Conservation (phyloP, 2,888 invertebrate genomes). For the Xiphydria camelus region DNA sequence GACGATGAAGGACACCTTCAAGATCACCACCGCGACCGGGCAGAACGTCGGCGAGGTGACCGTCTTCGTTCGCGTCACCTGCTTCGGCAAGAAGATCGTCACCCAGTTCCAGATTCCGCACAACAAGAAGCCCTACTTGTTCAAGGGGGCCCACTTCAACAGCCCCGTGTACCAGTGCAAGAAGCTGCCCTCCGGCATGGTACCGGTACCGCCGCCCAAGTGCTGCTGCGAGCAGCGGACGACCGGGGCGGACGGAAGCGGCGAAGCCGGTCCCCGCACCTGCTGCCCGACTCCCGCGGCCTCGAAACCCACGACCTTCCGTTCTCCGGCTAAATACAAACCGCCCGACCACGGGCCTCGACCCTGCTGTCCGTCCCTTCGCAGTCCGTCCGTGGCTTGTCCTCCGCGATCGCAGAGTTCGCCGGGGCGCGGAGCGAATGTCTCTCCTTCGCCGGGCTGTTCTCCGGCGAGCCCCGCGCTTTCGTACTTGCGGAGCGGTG, state of each 20-base stretch:
- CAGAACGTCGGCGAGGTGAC: slow-evolving; percentile 63
- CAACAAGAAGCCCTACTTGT: slow-evolving; percentile 44
- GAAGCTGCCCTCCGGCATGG: slow-evolving; percentile 29
- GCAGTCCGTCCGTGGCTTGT: not conserved
- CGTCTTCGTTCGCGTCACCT: slow-evolving; percentile 68
- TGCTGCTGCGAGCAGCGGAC: slow-evolving; percentile 3
- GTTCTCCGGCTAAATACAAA: slow-evolving; percentile 5
- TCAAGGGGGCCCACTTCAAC: slow-evolving; percentile 42
- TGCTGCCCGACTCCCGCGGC: slow-evolving; percentile 2
- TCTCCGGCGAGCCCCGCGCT: not conserved
- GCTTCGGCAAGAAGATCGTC: slow-evolving; percentile 68
- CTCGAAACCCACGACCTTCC: slow-evolving; percentile 4
- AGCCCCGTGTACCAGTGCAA: slow-evolving; percentile 48
- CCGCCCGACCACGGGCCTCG: slow-evolving; percentile 11
- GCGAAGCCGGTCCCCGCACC: slow-evolving; percentile 2
- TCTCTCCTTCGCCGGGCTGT: not conserved
- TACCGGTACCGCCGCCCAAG: slow-evolving; percentile 7
- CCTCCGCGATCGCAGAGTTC: not conserved
- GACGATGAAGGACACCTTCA: slow-evolving; percentile 66
- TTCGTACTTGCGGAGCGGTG: too few relatives aligned
- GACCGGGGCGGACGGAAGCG: not conserved
- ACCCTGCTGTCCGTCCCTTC: slow-evolving; percentile 21
- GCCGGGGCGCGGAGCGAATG: not conserved
- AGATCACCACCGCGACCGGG: slow-evolving; percentile 60
- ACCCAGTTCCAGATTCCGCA: slow-evolving; percentile 66